Percentiles rank a stretch among this genome's conserved stretches.
These are phyloP conservation scores for Acromyrmex heyeri DNA, from an alignment of 1,140 invertebrate genomes.

Conservation along the genomic window DNA sequence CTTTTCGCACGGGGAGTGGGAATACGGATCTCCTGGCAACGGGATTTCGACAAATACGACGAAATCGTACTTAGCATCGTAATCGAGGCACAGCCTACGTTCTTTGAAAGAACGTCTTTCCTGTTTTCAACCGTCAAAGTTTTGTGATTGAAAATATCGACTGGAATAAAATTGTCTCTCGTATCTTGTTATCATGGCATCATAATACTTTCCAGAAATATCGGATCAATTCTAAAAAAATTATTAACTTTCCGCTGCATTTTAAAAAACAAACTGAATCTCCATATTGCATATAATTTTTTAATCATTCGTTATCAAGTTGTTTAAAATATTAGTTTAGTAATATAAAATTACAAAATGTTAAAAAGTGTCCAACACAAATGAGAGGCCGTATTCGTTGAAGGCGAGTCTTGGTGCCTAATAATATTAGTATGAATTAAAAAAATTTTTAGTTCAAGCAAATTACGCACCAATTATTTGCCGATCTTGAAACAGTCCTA, in stretches of 20 bases:
- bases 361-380: too few species aligned
- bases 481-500: too few species aligned
- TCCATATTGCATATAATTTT: background rate
- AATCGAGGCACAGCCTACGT: background rate
- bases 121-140: background rate
- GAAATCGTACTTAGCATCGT: slow-evolving; percentile 23
- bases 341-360: background rate
- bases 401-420: too few species aligned
- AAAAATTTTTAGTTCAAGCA: too few species aligned
- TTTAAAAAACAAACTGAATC: background rate
- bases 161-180: background rate
- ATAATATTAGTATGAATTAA: too few species aligned
- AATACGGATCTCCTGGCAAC: slow-evolving; percentile 17
- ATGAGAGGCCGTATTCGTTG: too few species aligned
- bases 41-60: slow-evolving; percentile 4
- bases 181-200: background rate
- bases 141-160: background rate
- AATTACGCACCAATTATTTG: too few species aligned
- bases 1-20: slow-evolving; percentile 12
- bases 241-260: background rate
- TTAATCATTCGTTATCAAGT: background rate
- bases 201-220: background rate
- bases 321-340: background rate
- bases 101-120: background rate
- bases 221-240: background rate